Evolutionary conservation across 2,888 invertebrate species (phyloP).

Genomic region (Drosophila lutescens): DNA sequence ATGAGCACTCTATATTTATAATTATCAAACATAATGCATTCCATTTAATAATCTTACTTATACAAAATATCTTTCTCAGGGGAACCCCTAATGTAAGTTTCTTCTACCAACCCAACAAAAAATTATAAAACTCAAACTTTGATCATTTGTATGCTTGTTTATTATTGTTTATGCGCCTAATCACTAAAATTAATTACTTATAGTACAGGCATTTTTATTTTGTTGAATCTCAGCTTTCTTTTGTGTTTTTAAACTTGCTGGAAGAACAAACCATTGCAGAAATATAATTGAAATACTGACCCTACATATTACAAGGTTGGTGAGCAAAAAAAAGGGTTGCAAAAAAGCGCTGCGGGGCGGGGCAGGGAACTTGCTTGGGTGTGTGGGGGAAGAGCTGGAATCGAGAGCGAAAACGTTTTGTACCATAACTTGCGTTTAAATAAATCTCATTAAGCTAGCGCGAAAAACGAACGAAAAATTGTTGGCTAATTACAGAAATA

Average conservation of each 20-base stretch:
- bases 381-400: constrained; percentile 43
- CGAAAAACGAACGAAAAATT: constrained; percentile 64
- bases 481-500: constrained; percentile 75
- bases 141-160: constrained; percentile 47
- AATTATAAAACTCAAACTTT: background rate
- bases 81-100: too few relatives aligned
- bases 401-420: constrained; percentile 63
- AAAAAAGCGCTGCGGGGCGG: background rate
- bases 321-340: constrained; percentile 12
- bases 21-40: too few relatives aligned
- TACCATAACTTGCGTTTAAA: constrained; percentile 73
- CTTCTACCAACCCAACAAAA: too few relatives aligned
- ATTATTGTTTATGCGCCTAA: constrained; percentile 69
- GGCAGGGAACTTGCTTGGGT: constrained; percentile 1
- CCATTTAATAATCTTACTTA: too few relatives aligned
- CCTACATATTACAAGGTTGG: constrained; percentile 33
- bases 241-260: constrained; percentile 66
- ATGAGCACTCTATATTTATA: too few relatives aligned
- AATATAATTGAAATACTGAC: constrained; percentile 57
- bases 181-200: constrained; percentile 69
- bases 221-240: constrained; percentile 51
- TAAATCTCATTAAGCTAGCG: constrained; percentile 77
- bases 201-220: constrained; percentile 60
- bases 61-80: too few relatives aligned
- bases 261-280: constrained; percentile 74